Evolutionary conservation across 2,113 vertebrate genomes (phyloP).

Genomic region (Pithys albifrons): DNA sequence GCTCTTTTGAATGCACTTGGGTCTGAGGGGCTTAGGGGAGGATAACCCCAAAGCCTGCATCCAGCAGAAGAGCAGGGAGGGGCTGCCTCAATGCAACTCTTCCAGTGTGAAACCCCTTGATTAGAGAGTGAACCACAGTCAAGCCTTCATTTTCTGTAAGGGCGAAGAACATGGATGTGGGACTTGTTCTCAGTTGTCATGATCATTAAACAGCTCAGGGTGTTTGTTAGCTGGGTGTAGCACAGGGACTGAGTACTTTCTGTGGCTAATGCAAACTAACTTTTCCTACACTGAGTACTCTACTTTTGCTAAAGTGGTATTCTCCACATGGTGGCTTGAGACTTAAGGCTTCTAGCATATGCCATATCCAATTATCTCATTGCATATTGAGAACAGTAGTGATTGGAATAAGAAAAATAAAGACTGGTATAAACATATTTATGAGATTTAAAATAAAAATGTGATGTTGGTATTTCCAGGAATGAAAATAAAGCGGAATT

Average conservation of each 20-base stretch:
- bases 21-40: background rate
- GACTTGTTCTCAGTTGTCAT: background rate
- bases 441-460: constrained; percentile 38
- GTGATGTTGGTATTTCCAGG: background rate
- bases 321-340: background rate
- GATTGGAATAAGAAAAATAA: background rate
- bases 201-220: background rate
- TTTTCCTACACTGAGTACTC: background rate
- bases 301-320: background rate
- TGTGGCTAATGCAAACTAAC: background rate
- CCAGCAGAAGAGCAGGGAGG: background rate
- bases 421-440: background rate
- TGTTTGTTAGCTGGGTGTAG: background rate
- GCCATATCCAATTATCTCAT: background rate
- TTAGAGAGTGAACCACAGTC: background rate
- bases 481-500: constrained; percentile 8
- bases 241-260: background rate
- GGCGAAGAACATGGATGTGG: background rate
- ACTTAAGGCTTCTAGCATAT: background rate
- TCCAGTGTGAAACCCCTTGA: background rate
- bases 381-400: background rate
- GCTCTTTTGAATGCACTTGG: background rate
- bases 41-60: background rate
- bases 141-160: background rate
- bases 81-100: background rate